Base-by-base conservation (phyloP, 2,797 vertebrate genomes). In the Echiichthys vipera region DNA sequence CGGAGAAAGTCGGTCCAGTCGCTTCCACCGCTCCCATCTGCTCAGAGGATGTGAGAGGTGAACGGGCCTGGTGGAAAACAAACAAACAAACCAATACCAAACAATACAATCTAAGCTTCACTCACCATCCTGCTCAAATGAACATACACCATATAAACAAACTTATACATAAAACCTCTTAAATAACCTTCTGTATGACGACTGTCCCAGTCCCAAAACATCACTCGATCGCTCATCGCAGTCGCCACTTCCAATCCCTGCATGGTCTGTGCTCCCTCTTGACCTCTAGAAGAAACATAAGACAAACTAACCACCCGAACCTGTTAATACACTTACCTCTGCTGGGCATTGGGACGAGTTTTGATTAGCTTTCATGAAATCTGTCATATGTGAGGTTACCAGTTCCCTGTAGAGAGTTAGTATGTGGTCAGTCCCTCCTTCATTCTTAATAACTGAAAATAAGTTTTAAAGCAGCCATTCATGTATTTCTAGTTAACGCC, bases 1-100 rank as follows among this genome's bases (percentile, higher is more conserved):
- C 94, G 98, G 85, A 96, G 97, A 92, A 97, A 97, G 95, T 96
- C 97, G 50, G 90, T 95, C 29, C 97, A 97, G 94, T 96, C 97
- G 50, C 93, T 92, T n/a, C 96, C 96, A 93, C 96, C 97, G 49
- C 93, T 92, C 20, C 96, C 96, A 87, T 92, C 96, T 50, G 95
- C 95, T 34, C 96, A 96, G 94, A 95, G 96, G 95, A 97, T 99
- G 95, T 99, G 95, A 97, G 86, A 83, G 65, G 74, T 53, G 61
- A 79, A 78, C 51, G 43, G 27, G 45, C 71, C 54, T 37, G 66
- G 59, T 45, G 76, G 84, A 74, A 81, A 88, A 71, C 69, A 49
- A 57, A n/a, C 45, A 74, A 61, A 71, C 53, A 12, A 72, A 74
- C 30, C n/a, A n/a, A 51, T 46, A 74, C 70, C 78, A 72, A 72